A percentile compares a stretch with the other conserved stretches of the same genome.
Evolutionary conservation across 2,113 vertebrate genomes (phyloP).

Genomic region (Tympanuchus pallidicinctus): DNA sequence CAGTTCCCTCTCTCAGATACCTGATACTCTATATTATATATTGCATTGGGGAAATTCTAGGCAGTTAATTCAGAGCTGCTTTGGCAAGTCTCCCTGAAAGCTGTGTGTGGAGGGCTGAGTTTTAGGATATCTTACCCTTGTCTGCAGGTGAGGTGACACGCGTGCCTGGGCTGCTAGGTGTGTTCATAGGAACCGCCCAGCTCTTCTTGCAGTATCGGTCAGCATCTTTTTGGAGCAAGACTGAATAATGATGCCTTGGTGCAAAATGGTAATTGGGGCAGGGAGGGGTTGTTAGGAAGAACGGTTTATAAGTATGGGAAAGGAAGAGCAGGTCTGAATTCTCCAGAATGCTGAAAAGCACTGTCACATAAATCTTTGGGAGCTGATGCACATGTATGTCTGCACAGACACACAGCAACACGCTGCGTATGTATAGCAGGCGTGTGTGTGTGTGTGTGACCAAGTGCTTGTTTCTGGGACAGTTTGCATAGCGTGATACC

Average conservation of each 20-base stretch:
- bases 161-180: neutral
- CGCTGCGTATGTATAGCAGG: neutral
- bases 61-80: neutral
- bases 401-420: neutral
- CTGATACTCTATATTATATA: neutral
- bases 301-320: neutral
- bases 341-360: neutral
- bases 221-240: neutral
- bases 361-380: neutral
- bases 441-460: neutral
- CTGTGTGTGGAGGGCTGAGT: neutral
- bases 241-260: neutral
- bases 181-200: neutral
- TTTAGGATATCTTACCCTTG: neutral
- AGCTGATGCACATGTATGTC: fast-evolving
- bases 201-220: neutral
- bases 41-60: neutral
- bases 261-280: neutral
- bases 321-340: neutral
- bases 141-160: neutral
- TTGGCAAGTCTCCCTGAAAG: neutral
- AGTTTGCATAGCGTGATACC: neutral
- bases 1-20: too few relatives aligned
- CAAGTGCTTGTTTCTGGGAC: neutral
- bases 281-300: neutral